Conservation (phyloP, 2,888 invertebrate species). For the Philereme transversata region DNA sequence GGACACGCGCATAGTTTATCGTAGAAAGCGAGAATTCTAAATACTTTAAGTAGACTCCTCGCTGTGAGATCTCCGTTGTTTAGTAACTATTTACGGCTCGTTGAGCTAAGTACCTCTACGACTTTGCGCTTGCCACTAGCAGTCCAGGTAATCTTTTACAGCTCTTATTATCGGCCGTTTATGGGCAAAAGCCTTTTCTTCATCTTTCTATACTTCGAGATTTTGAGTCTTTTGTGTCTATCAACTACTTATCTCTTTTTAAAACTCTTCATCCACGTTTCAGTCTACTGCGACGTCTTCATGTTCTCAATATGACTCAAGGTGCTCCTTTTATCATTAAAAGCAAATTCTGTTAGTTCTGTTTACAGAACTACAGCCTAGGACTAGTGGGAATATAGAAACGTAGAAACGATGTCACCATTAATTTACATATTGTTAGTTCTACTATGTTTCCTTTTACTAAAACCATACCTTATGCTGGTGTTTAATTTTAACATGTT, state of each 20-base stretch:
- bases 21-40: conserved; percentile 34
- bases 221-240: too few species aligned
- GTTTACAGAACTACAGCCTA: too few species aligned
- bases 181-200: too few species aligned
- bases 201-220: too few species aligned
- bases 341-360: too few species aligned
- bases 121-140: conserved; percentile 11
- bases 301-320: too few species aligned
- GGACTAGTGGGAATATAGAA: too few species aligned
- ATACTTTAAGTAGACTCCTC: conserved; percentile 27
- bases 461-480: not conserved
- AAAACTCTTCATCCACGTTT: too few species aligned
- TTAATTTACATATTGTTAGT: not conserved
- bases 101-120: conserved; percentile 19
- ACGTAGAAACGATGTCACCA: conserved; percentile 10
- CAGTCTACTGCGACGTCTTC: too few species aligned
- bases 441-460: not conserved
- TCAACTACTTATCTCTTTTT: too few species aligned
- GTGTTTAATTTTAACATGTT: conserved; percentile 1
- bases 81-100: conserved; percentile 35
- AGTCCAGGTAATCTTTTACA: not conserved
- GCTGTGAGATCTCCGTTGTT: conserved; percentile 38
- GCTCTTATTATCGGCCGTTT: too few species aligned
- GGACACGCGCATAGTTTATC: conserved; percentile 18
- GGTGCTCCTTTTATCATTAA: too few species aligned